phyloP scores from a whole-genome alignment of 2,888 invertebrate genomes.

The Meiosimyza decipiens region DNA sequence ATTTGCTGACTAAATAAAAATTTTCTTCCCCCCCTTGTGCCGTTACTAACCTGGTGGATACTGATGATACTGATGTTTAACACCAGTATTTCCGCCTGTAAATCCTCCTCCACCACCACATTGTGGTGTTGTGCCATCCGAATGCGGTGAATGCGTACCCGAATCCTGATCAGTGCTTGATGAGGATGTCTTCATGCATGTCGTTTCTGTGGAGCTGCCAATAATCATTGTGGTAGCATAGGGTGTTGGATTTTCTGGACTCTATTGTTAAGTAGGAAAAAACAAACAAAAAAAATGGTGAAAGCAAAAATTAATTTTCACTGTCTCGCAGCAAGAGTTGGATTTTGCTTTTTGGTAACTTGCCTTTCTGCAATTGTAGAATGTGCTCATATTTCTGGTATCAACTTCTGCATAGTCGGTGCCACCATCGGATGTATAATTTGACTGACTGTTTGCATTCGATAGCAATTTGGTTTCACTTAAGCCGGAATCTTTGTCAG shows the following conservation, averaged over 20 bases:
- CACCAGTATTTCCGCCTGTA: constrained; percentile 45
- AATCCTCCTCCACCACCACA: constrained; percentile 49
- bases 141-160: constrained; percentile 67
- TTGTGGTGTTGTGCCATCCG: constrained; percentile 61
- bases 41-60: constrained; percentile 62
- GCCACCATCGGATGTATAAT: constrained; percentile 66
- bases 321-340: background rate
- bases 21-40: background rate
- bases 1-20: constrained; percentile 9
- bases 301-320: constrained; percentile 36
- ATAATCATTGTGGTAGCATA: constrained; percentile 82
- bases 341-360: constrained; percentile 36
- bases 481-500: constrained; percentile 72
- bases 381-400: constrained; percentile 75
- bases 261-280: constrained; percentile 53
- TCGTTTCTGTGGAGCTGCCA: constrained; percentile 65
- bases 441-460: constrained; percentile 67
- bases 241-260: constrained; percentile 75
- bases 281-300: constrained; percentile 14
- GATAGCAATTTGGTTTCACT: constrained; percentile 72
- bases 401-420: constrained; percentile 78
- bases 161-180: constrained; percentile 66
- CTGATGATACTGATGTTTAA: constrained; percentile 62
- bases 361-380: constrained; percentile 75
- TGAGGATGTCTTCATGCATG: constrained; percentile 65